Base-by-base conservation (phyloP, 2,113 vertebrate genomes). In the Oxyruncus cristatus region DNA sequence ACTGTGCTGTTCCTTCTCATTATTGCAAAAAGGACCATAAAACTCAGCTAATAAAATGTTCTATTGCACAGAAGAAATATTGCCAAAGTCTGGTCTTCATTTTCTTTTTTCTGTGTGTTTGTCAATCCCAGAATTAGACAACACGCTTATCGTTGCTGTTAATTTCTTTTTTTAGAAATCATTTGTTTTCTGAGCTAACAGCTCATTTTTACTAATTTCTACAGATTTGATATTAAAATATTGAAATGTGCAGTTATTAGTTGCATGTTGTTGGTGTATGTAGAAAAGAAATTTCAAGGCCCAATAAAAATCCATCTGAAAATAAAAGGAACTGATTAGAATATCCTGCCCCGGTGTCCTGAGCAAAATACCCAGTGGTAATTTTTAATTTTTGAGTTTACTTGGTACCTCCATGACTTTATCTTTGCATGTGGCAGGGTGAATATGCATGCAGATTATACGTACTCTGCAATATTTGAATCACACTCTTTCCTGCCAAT, bases 1-100 rank as follows among this genome's bases (percentile, higher is more conserved):
- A 92, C 7, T 79, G 37, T 74, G 67, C 72, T 90, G 9, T 27
- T 95, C 63, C 55, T 89, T 35, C 66, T 94, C 82, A 78, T 96
- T 96, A 80, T 26, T 92, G 85, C 67, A 83, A 95, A 74, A 22
- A 77, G 37, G 52, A 27, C 39, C 65, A 84, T 93, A 95, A 95
- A 95, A 66, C 33, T 77, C 55, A 59, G 33, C 35, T 90, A 88
- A 88, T 93, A 84, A 92, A 96, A 81, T 83, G 19, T 77, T 80
- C 81, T 71, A 11, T 30, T 86, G 62, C 75, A 59, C 35, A 86
- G 44, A 86, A 32, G 24, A 97, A 94, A 93, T 77, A 77, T 17
- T 76, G 46, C 4, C 8, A 12, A 91, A 65, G 47, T 75, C n/a
- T 23, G 44, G 10, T 27, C 47, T 70, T 53, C 37, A 15, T 19